Conservation (phyloP, 2,797 vertebrate genomes). For the Sebastes oblongus region DNA sequence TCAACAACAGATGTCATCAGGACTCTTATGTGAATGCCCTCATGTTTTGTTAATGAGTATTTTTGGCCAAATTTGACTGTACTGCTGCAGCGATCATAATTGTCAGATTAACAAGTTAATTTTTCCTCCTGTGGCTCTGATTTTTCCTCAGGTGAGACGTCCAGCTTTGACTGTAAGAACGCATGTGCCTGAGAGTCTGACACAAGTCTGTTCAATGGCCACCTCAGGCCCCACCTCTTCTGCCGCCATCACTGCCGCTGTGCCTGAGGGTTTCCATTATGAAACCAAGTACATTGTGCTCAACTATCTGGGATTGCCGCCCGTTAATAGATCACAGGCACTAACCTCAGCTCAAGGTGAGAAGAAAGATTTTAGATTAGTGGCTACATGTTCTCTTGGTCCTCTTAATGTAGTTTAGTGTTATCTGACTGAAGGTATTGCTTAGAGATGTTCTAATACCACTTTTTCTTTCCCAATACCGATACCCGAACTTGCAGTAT, state of each 20-base stretch:
- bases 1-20: not conserved
- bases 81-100: not conserved
- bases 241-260: conserved; percentile 78
- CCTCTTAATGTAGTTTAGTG: not conserved
- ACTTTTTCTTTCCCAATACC: too few species aligned
- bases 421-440: not conserved
- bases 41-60: not conserved
- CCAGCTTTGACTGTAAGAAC: conserved; percentile 57
- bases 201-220: conserved; percentile 75
- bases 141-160: conserved; percentile 57
- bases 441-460: not conserved
- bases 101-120: not conserved
- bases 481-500: too few species aligned
- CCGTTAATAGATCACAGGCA: conserved; percentile 72
- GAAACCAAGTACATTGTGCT: conserved; percentile 95
- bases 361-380: not conserved
- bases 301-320: conserved; percentile 89
- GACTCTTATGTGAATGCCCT: not conserved
- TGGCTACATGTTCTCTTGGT: not conserved
- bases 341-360: conserved; percentile 82
- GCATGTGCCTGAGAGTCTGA: conserved; percentile 75
- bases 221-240: conserved; percentile 75
- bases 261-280: conserved; percentile 94
- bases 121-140: not conserved
- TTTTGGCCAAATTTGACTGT: not conserved